These are phyloP conservation scores for Oncorhynchus nerka DNA, from an alignment of 2,113 vertebrate species.

Conservation along the genomic window DNA sequence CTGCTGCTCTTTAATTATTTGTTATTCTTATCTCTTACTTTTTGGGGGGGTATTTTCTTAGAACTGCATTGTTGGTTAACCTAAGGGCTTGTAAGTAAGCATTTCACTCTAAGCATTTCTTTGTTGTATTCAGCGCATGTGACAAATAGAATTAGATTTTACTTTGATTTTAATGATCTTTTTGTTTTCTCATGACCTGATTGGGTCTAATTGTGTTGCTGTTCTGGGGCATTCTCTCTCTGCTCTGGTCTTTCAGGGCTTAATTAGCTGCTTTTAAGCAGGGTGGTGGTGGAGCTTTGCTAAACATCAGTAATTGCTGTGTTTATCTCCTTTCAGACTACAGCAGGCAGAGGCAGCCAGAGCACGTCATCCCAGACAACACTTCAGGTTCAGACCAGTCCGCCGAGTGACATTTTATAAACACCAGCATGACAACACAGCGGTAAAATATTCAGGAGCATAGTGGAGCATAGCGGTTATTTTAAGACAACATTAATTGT, in stretches of 20 bases:
- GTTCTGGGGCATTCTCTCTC: not conserved
- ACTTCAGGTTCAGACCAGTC: slow-evolving; percentile 35
- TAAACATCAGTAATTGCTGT: slow-evolving; percentile 51
- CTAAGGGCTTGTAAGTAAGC: no score
- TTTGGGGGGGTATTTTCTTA: no score
- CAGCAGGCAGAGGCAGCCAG: slow-evolving; percentile 44
- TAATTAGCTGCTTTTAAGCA: slow-evolving; percentile 50
- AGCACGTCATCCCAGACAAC: slow-evolving; percentile 25
- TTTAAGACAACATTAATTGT: slow-evolving; percentile 39
- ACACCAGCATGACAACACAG: slow-evolving; percentile 44
- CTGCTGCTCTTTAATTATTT: no score
- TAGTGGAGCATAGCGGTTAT: slow-evolving; percentile 26
- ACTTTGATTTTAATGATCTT: no score
- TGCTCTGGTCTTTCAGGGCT: slow-evolving; percentile 20
- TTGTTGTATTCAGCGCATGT: no score
- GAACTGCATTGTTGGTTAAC: no score
- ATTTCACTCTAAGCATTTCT: no score
- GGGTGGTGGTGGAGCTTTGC: slow-evolving; percentile 24
- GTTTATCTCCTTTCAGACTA: slow-evolving; percentile 52
- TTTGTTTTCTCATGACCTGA: no score
- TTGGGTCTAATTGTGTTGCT: no score
- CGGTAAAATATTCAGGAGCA: slow-evolving; percentile 16
- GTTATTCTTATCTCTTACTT: no score
- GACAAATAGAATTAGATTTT: no score
- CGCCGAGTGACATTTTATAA: slow-evolving; percentile 13